These are phyloP conservation scores for Drosophila picticornis DNA, from an alignment of 2,888 invertebrate genomes.

Conservation along the genomic window DNA sequence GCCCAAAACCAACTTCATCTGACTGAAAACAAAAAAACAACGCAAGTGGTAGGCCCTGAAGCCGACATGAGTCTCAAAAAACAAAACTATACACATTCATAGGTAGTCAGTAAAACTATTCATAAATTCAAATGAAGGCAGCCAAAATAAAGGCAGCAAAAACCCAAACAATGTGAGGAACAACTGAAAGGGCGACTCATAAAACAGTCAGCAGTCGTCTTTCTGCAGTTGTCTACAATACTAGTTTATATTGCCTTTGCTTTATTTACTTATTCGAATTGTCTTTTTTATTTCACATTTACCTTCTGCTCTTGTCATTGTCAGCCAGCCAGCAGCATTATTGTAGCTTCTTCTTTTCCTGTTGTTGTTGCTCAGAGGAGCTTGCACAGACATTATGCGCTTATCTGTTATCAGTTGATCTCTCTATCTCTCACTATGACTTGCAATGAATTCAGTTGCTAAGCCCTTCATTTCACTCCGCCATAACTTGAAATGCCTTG, in stretches of 20 bases:
- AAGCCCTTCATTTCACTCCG: slow-evolving; percentile 10
- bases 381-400: slow-evolving; percentile 55
- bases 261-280: slow-evolving; percentile 10
- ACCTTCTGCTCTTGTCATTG: slow-evolving; percentile 61
- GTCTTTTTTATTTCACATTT: slow-evolving; percentile 3
- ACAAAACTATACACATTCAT: slow-evolving; percentile 45
- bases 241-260: slow-evolving; percentile 22
- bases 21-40: background rate
- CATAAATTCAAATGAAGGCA: slow-evolving; percentile 79
- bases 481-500: background rate
- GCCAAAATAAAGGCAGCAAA: slow-evolving; percentile 41
- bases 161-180: background rate
- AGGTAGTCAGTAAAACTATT: slow-evolving; percentile 56
- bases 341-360: slow-evolving; percentile 10
- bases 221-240: slow-evolving; percentile 40
- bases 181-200: background rate
- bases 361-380: slow-evolving; percentile 5
- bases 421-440: slow-evolving; percentile 41
- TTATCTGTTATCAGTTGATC: slow-evolving; percentile 69
- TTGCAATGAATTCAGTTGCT: slow-evolving; percentile 40
- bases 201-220: slow-evolving; percentile 27
- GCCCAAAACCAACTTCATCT: slow-evolving; percentile 31
- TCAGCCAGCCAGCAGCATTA: slow-evolving; percentile 32
- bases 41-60: slow-evolving; percentile 61
- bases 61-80: slow-evolving; percentile 38